phyloP scores from a whole-genome alignment of 2,113 vertebrate genomes.

The Ondatra zibethicus region DNA sequence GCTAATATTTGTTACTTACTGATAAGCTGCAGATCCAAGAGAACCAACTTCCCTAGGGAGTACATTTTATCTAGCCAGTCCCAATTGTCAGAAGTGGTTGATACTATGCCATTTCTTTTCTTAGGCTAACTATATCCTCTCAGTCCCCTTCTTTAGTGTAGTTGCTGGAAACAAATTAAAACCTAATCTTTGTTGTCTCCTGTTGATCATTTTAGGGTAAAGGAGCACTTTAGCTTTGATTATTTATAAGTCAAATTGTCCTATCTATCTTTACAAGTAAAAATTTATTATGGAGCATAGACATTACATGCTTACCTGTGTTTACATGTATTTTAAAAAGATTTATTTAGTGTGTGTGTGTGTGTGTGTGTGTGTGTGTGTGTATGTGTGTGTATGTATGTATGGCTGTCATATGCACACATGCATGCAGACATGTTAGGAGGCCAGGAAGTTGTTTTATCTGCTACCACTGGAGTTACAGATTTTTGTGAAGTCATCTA shows the following conservation, averaged over 20 bases:
- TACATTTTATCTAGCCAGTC: conserved; percentile 32
- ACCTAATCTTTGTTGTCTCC: neutral
- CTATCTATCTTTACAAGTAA: neutral
- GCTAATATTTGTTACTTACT: neutral
- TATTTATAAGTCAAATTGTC: conserved; percentile 11
- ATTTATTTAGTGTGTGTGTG: neutral
- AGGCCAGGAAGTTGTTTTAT: neutral
- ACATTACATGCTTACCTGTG: neutral
- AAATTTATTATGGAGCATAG: neutral
- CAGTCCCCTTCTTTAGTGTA: neutral
- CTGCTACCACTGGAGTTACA: neutral
- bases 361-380: neutral
- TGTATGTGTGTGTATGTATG: neutral
- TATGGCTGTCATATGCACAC: neutral
- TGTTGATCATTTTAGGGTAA: conserved; percentile 19
- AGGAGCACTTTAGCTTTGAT: neutral
- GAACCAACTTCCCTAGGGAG: neutral
- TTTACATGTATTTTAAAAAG: neutral
- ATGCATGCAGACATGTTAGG: neutral
- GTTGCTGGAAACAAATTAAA: conserved; percentile 35
- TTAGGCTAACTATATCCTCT: neutral
- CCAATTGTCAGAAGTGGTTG: neutral
- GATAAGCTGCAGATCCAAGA: neutral
- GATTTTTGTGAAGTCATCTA: neutral
- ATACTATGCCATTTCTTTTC: neutral